A percentile compares a stretch with the other conserved stretches of the same genome.
Conservation (phyloP, 2,888 invertebrate species). For the Agrotis exclamationis region DNA sequence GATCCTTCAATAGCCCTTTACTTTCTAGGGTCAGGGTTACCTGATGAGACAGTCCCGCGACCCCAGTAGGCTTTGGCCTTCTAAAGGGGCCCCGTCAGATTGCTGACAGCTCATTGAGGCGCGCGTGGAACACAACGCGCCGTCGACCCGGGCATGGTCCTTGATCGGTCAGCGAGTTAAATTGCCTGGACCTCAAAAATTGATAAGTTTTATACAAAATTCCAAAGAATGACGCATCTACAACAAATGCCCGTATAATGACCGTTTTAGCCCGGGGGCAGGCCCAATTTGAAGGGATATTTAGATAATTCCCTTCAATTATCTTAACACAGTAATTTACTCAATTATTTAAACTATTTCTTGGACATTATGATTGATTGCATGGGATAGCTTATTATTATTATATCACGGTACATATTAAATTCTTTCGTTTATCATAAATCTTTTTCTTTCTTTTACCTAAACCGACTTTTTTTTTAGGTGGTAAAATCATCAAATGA, state of each 20-base stretch:
- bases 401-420: not conserved
- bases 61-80: no score
- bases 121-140: no score
- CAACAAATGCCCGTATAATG: constrained; percentile 54
- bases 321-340: constrained; percentile 46
- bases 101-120: no score
- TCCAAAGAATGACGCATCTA: constrained; percentile 24
- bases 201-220: not conserved
- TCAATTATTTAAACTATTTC: constrained; percentile 52
- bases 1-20: no score
- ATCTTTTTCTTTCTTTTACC: no score
- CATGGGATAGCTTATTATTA: constrained; percentile 5
- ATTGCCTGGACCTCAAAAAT: not conserved
- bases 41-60: no score
- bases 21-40: no score
- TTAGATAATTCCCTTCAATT: constrained; percentile 54
- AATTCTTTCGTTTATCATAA: not conserved
- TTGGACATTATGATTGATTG: constrained; percentile 52
- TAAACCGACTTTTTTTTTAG: no score
- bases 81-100: no score
- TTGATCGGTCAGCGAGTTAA: no score
- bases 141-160: no score
- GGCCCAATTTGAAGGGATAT: constrained; percentile 30
- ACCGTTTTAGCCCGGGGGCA: constrained; percentile 39
- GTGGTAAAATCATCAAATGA: no score